A percentile compares a stretch with the other conserved stretches of the same genome.
Evolutionary conservation across 2,888 invertebrate genomes (phyloP).

Genomic region (Drosophila dives): DNA sequence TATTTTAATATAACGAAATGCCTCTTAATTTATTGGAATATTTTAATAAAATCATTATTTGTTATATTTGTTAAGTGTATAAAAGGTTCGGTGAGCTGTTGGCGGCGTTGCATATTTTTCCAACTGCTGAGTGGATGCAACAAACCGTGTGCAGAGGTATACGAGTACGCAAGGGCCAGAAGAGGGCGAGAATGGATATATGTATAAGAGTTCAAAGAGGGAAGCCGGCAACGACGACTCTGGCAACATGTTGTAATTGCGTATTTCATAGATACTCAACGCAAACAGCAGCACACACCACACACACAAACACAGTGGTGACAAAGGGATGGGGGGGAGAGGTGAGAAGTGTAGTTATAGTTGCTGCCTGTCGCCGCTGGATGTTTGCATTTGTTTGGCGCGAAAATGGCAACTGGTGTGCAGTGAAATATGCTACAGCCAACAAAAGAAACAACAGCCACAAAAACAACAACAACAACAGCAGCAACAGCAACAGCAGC

Average conservation of each 20-base stretch:
- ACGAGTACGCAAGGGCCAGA: slow-evolving; percentile 3
- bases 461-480: slow-evolving; percentile 17
- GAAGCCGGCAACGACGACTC: slow-evolving; percentile 51
- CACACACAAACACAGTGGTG: slow-evolving; percentile 6
- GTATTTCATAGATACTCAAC: slow-evolving; percentile 70
- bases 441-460: slow-evolving; percentile 11
- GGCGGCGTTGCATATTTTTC: not conserved
- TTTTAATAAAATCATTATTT: not conserved
- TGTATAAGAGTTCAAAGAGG: slow-evolving; percentile 65
- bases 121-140: slow-evolving; percentile 75
- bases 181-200: slow-evolving; percentile 26
- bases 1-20: not conserved
- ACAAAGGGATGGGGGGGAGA: not conserved
- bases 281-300: slow-evolving; percentile 6
- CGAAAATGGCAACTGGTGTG: slow-evolving; percentile 76
- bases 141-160: slow-evolving; percentile 57
- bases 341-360: slow-evolving; percentile 40
- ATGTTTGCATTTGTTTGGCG: slow-evolving; percentile 67
- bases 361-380: slow-evolving; percentile 46
- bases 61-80: slow-evolving; percentile 5
- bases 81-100: slow-evolving; percentile 1
- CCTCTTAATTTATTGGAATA: not conserved
- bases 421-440: slow-evolving; percentile 62
- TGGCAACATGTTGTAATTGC: slow-evolving; percentile 78
- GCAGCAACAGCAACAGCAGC: slow-evolving; percentile 33